These are phyloP conservation scores for Ctenicera cuprea DNA, from an alignment of 2,888 invertebrate genomes.

Conservation along the genomic window DNA sequence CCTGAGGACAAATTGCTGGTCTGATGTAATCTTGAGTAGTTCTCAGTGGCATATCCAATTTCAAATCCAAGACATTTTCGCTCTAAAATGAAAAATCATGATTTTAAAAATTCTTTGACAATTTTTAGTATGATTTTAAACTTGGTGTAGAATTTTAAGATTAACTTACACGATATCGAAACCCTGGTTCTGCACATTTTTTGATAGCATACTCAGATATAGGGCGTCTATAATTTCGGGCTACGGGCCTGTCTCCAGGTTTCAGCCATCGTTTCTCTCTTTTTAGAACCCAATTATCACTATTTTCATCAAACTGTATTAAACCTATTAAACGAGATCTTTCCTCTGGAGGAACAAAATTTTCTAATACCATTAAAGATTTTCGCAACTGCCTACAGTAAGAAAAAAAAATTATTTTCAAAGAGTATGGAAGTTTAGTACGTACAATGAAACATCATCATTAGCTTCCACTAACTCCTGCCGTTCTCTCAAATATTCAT, in stretches of 20 bases:
- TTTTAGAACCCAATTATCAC: slow-evolving; percentile 81
- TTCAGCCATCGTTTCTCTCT: slow-evolving; percentile 66
- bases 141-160: not conserved
- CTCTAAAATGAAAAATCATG: slow-evolving; percentile 63
- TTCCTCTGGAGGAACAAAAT: slow-evolving; percentile 91
- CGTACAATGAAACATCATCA: slow-evolving; percentile 88
- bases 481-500: slow-evolving; percentile 93
- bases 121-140: too few relatives aligned
- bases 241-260: slow-evolving; percentile 66
- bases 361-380: slow-evolving; percentile 90
- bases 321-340: slow-evolving; percentile 83
- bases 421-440: slow-evolving; percentile 9
- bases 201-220: slow-evolving; percentile 69
- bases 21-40: slow-evolving; percentile 86
- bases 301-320: slow-evolving; percentile 88
- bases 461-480: slow-evolving; percentile 94
- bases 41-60: slow-evolving; percentile 84
- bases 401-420: slow-evolving; percentile 37
- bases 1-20: slow-evolving; percentile 82
- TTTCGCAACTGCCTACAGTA: slow-evolving; percentile 86
- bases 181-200: slow-evolving; percentile 57
- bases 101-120: too few relatives aligned
- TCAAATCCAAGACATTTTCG: slow-evolving; percentile 85
- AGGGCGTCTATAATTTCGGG: slow-evolving; percentile 69
- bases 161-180: slow-evolving; percentile 66